A percentile compares a stretch with the other conserved stretches of the same genome.
phyloP scores from a whole-genome alignment of 2,888 invertebrate species.

The Tenthredo livida region DNA sequence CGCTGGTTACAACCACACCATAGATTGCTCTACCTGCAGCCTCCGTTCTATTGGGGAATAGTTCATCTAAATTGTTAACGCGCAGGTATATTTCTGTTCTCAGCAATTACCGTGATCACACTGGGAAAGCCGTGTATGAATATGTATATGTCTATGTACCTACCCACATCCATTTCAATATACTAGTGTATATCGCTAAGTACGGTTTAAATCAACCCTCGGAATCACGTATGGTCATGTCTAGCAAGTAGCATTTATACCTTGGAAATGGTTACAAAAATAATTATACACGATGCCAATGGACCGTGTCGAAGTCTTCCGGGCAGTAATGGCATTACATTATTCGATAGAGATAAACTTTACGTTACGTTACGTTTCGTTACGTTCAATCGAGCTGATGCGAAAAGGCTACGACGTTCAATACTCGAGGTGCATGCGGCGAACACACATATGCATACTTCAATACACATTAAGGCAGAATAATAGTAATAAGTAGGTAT shows the following conservation, averaged over 20 bases:
- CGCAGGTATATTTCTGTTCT: neutral
- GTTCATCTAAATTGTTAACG: neutral
- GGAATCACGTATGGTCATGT: conserved; percentile 21
- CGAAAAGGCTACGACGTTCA: conserved; percentile 8
- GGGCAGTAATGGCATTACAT: conserved; percentile 28
- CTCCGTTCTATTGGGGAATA: neutral
- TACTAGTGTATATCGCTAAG: neutral
- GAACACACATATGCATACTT: neutral
- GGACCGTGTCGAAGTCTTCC: conserved; percentile 46
- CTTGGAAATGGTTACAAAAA: conserved; percentile 39
- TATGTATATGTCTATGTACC: no score
- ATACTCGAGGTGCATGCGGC: neutral
- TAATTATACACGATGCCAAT: conserved; percentile 43
- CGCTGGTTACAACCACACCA: neutral
- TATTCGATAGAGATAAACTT: conserved; percentile 1
- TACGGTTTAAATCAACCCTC: conserved; percentile 32
- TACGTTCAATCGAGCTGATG: neutral
- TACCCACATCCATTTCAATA: neutral
- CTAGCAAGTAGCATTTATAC: neutral
- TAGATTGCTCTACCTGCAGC: neutral
- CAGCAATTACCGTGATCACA: neutral
- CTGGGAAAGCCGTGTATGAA: neutral
- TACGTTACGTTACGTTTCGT: conserved; percentile 2
- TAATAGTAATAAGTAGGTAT: conserved; percentile 31
- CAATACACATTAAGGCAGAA: conserved; percentile 15